phyloP scores from a whole-genome alignment of 1,140 invertebrate species.

The Cherax destructor region DNA sequence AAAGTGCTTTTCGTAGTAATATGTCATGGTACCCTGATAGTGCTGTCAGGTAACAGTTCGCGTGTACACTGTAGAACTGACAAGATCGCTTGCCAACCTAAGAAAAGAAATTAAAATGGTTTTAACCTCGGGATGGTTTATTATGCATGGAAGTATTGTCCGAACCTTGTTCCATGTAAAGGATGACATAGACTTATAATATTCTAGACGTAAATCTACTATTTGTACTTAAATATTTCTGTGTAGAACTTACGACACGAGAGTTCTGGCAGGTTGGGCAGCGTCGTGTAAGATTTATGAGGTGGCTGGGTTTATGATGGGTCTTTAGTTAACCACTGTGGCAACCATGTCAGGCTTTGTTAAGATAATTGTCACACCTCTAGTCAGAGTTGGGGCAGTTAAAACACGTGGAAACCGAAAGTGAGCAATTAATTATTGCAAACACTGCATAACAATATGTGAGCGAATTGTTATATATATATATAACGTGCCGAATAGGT shows the following conservation, averaged over 20 bases:
- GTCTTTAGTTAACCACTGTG: background rate
- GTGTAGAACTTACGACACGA: background rate
- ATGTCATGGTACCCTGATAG: background rate
- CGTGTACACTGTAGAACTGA: background rate
- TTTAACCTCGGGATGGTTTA: background rate
- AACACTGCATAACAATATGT: no score
- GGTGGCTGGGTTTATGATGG: background rate
- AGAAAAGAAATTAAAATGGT: background rate
- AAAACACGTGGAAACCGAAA: background rate
- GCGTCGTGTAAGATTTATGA: background rate
- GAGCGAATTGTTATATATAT: no score
- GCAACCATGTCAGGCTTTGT: background rate
- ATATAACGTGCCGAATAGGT: no score
- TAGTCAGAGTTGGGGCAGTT: background rate
- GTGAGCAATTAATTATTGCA: no score
- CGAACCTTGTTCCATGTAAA: no score
- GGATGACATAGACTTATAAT: background rate
- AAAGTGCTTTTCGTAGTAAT: background rate
- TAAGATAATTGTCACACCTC: background rate
- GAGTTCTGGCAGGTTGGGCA: background rate
- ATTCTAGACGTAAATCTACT: background rate
- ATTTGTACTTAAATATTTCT: no score
- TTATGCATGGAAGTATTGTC: background rate
- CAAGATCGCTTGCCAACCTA: background rate
- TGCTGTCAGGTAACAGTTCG: background rate